phyloP scores from a whole-genome alignment of 2,113 vertebrate species.

The Muntiacus reevesi region DNA sequence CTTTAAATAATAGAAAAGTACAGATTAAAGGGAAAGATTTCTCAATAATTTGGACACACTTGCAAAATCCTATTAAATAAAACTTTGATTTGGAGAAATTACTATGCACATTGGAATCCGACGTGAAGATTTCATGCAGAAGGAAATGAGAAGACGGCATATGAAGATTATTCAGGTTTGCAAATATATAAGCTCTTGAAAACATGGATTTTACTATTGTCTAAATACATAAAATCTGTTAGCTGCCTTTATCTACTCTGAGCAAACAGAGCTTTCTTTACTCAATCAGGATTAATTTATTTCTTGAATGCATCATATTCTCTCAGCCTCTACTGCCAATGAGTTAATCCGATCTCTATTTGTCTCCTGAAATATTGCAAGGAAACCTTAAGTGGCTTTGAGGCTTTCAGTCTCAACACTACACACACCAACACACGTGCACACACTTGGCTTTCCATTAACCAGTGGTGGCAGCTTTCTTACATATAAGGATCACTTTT shows the following conservation, averaged over 20 bases:
- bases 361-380: constrained; percentile 10
- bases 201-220: constrained; percentile 9
- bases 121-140: neutral
- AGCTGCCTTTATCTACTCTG: constrained; percentile 26
- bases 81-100: neutral
- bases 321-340: neutral
- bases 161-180: neutral
- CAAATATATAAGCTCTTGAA: constrained; percentile 21
- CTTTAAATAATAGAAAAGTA: neutral
- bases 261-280: constrained; percentile 36
- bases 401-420: neutral
- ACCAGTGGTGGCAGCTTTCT: neutral
- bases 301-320: neutral
- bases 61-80: neutral
- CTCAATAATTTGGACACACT: neutral
- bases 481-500: neutral
- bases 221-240: constrained; percentile 28
- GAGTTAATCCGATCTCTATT: constrained; percentile 19
- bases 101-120: neutral
- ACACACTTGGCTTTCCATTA: neutral
- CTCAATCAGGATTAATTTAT: constrained; percentile 52
- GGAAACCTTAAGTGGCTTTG: neutral
- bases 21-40: neutral
- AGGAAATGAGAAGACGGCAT: neutral
- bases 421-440: neutral